Percentiles rank a stretch among this genome's conserved stretches.
Conservation (phyloP, 2,113 vertebrate genomes). For the Symphodus melops region DNA sequence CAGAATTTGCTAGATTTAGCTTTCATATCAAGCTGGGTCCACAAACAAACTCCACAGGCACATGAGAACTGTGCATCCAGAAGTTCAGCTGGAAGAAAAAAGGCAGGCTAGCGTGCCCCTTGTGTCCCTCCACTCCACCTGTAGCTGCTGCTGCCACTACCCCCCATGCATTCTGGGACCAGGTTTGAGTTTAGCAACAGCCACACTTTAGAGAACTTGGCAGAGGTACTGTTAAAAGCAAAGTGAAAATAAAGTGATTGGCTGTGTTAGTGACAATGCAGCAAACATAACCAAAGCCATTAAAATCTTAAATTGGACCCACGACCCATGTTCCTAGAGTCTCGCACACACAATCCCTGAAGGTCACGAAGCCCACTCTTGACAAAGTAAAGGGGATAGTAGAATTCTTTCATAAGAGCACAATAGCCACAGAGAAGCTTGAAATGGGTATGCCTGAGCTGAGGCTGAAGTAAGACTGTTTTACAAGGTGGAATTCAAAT, state of each 20-base stretch:
- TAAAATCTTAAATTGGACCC: constrained; percentile 1
- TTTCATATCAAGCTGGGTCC: too few species aligned
- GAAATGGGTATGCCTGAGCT: background rate
- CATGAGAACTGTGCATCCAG: too few species aligned
- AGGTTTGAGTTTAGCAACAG: constrained; percentile 61
- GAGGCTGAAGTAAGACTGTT: constrained; percentile 31
- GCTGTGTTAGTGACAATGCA: constrained; percentile 52
- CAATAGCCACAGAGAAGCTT: background rate
- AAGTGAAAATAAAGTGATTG: constrained; percentile 46
- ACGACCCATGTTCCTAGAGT: constrained; percentile 12
- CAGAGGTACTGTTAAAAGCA: constrained; percentile 46
- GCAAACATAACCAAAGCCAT: constrained; percentile 41
- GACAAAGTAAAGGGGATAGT: background rate
- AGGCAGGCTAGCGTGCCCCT: too few species aligned
- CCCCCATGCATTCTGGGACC: constrained; percentile 2
- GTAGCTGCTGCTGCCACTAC: too few species aligned
- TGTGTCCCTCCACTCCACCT: too few species aligned
- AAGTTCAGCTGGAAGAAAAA: too few species aligned
- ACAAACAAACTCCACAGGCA: too few species aligned
- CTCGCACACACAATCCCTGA: constrained; percentile 5
- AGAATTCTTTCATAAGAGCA: constrained; percentile 18
- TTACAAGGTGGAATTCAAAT: constrained; percentile 36
- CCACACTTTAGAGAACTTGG: constrained; percentile 57
- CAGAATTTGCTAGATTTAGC: too few species aligned
- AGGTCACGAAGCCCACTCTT: background rate